Conservation (phyloP, 2,888 invertebrate genomes). For the Tetragnatha montana region DNA sequence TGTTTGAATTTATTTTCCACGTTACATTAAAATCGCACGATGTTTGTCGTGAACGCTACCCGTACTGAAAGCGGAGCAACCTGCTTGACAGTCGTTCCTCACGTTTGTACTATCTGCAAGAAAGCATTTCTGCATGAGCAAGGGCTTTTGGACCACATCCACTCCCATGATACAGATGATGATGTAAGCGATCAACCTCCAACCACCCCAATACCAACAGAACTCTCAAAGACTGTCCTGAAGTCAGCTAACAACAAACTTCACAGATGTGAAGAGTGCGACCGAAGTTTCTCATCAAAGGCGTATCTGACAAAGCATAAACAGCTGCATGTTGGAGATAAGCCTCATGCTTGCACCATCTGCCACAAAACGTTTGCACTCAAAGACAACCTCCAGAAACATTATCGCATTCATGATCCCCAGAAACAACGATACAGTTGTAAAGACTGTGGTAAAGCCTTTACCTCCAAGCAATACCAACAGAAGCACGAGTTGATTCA, state of each 20-base stretch:
- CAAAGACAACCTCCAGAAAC: conserved; percentile 55
- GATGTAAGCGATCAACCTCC: neutral
- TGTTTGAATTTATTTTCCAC: too few species aligned
- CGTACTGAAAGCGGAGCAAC: conserved; percentile 34
- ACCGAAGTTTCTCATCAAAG: conserved; percentile 51
- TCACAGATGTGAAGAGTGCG: conserved; percentile 27
- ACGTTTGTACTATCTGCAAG: conserved; percentile 43
- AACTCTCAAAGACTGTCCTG: neutral
- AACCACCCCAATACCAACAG: neutral
- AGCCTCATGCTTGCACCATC: conserved; percentile 32
- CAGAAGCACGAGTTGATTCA: conserved; percentile 56
- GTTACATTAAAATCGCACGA: neutral
- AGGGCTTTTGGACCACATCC: conserved; percentile 25
- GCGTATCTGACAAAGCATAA: conserved; percentile 49
- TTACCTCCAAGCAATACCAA: conserved; percentile 56
- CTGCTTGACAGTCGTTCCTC: conserved; percentile 41
- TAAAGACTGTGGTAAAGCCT: conserved; percentile 47
- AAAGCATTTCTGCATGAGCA: conserved; percentile 48
- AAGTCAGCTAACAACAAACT: conserved; percentile 13
- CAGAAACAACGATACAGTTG: conserved; percentile 40
- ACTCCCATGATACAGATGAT: conserved; percentile 1
- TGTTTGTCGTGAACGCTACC: conserved; percentile 42
- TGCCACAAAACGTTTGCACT: conserved; percentile 43
- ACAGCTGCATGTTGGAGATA: conserved; percentile 30
- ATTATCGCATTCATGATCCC: conserved; percentile 50